phyloP scores from a whole-genome alignment of 2,113 vertebrate species.

The Etia nguti region DNA sequence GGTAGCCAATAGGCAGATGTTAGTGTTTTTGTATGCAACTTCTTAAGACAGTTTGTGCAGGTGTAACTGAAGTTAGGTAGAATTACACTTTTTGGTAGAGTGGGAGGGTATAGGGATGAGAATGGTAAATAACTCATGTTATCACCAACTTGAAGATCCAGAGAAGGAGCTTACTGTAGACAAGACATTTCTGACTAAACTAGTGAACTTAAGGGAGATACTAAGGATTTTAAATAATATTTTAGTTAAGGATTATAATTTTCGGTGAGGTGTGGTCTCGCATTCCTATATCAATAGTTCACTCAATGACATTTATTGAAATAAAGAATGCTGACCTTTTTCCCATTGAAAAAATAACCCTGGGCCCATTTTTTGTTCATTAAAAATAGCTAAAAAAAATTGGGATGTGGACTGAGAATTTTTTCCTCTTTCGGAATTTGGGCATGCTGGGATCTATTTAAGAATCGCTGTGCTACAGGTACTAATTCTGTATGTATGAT shows the following conservation, averaged over 20 bases:
- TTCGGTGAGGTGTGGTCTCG: too few relatives aligned
- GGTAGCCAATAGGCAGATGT: fast-evolving
- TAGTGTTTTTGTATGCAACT: neutral
- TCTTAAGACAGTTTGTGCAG: neutral
- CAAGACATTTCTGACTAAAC: fast-evolving
- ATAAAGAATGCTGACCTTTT: too few relatives aligned
- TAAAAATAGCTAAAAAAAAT: too few relatives aligned
- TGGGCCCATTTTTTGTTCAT: too few relatives aligned
- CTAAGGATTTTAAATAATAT: neutral
- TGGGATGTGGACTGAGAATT: too few relatives aligned
- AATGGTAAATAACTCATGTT: neutral
- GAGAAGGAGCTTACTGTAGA: neutral
- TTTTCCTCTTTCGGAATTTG: neutral
- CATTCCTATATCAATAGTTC: too few relatives aligned
- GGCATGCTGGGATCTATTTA: neutral
- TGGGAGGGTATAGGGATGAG: neutral
- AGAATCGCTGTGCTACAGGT: neutral
- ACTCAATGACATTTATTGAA: too few relatives aligned
- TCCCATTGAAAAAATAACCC: too few relatives aligned
- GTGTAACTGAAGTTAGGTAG: neutral
- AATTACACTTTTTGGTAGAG: neutral
- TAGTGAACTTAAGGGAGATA: neutral
- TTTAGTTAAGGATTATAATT: neutral
- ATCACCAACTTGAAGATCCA: neutral
- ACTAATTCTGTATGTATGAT: neutral